A percentile compares a stretch with the other conserved stretches of the same genome.
Conservation (phyloP, 2,888 invertebrate species). For the Pachymerium ferrugineum region DNA sequence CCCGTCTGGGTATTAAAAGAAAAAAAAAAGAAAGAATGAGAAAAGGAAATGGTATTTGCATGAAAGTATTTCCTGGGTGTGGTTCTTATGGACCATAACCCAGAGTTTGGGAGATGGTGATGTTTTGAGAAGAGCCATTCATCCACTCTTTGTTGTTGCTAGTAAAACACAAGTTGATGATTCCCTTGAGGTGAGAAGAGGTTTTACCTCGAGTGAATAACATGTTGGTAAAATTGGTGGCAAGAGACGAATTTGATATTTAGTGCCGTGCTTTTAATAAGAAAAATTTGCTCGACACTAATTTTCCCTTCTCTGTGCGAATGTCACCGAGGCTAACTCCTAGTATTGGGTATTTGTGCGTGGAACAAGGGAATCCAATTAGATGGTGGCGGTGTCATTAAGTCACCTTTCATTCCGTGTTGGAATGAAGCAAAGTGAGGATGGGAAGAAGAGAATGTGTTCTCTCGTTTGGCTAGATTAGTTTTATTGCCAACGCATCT, state of each 20-base stretch:
- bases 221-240: too few relatives aligned
- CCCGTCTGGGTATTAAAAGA: neutral
- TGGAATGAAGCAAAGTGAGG: constrained; percentile 11
- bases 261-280: neutral
- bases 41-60: constrained; percentile 8
- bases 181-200: neutral
- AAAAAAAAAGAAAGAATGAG: neutral
- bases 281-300: neutral
- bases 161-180: constrained; percentile 6
- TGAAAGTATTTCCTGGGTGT: constrained; percentile 15
- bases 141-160: constrained; percentile 7
- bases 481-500: constrained; percentile 20
- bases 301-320: neutral
- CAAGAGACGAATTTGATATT: neutral
- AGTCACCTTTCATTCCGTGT: constrained; percentile 24
- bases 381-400: constrained; percentile 19
- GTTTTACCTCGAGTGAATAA: too few relatives aligned
- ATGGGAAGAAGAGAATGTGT: constrained; percentile 27
- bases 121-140: neutral
- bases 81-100: constrained; percentile 14
- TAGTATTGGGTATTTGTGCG: constrained; percentile 21
- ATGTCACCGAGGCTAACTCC: neutral
- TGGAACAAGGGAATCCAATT: constrained; percentile 22
- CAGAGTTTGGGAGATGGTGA: neutral
- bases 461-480: constrained; percentile 23